phyloP scores from a whole-genome alignment of 2,888 invertebrate genomes.

The Noctua janthe region DNA sequence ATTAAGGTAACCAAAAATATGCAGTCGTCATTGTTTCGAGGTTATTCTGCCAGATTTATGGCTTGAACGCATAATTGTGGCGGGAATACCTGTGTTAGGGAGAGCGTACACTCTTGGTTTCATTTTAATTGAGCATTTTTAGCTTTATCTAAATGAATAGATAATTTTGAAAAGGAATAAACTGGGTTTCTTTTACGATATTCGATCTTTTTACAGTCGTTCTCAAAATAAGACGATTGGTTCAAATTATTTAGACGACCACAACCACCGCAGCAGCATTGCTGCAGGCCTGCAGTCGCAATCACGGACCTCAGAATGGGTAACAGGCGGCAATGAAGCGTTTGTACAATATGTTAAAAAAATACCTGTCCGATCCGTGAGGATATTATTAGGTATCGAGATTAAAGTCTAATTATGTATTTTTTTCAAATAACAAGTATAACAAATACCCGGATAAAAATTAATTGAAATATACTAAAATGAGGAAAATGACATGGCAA shows the following conservation, averaged over 20 bases:
- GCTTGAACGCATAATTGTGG: constrained; percentile 20
- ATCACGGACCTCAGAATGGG: no score
- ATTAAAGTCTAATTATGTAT: no score
- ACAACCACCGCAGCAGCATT: neutral
- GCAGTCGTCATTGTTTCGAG: constrained; percentile 14
- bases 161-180: neutral
- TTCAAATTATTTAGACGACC: neutral
- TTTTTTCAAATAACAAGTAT: no score
- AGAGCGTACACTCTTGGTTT: neutral
- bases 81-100: constrained; percentile 17
- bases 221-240: neutral
- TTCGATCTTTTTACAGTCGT: neutral
- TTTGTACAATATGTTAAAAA: no score
- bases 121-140: neutral
- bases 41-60: constrained; percentile 21
- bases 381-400: no score
- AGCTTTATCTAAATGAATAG: neutral
- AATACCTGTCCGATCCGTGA: no score
- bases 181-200: neutral
- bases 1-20: constrained; percentile 1
- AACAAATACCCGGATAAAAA: no score
- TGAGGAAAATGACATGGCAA: no score
- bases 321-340: no score
- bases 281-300: no score
- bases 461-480: no score